These are phyloP conservation scores for Lycocerus yunnanus DNA, from an alignment of 2,888 invertebrate genomes.

Conservation along the genomic window DNA sequence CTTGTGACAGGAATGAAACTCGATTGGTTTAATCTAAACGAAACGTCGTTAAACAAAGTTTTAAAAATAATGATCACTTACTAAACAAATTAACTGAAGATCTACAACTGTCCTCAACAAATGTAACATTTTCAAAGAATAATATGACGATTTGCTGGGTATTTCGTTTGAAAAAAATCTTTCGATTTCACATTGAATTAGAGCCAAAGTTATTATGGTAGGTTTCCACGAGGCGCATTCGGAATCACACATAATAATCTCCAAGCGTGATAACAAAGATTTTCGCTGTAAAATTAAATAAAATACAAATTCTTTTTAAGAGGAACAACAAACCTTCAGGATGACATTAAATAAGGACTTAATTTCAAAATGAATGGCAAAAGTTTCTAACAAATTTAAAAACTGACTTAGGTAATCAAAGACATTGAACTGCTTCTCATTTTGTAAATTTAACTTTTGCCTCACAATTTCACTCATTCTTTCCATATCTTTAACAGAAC, in stretches of 20 bases:
- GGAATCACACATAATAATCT: constrained; percentile 77
- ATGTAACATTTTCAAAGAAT: constrained; percentile 59
- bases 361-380: constrained; percentile 60
- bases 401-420: constrained; percentile 73
- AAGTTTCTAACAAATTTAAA: constrained; percentile 64
- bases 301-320: background rate
- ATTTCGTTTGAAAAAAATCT: constrained; percentile 41
- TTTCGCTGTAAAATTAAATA: constrained; percentile 56
- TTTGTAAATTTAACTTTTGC: constrained; percentile 73
- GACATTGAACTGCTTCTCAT: constrained; percentile 64
- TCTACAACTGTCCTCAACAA: constrained; percentile 74
- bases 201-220: constrained; percentile 76
- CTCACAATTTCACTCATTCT: constrained; percentile 85
- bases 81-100: constrained; percentile 73
- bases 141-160: constrained; percentile 41
- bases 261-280: constrained; percentile 70
- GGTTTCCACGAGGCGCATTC: constrained; percentile 74
- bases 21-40: constrained; percentile 68
- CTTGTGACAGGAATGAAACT: constrained; percentile 65
- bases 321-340: constrained; percentile 54
- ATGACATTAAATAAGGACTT: constrained; percentile 60
- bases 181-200: constrained; percentile 75
- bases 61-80: constrained; percentile 51
- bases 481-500: constrained; percentile 80
- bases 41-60: constrained; percentile 25